These are phyloP conservation scores for Argyresthia albistria DNA, from an alignment of 2,888 invertebrate species.

Conservation along the genomic window DNA sequence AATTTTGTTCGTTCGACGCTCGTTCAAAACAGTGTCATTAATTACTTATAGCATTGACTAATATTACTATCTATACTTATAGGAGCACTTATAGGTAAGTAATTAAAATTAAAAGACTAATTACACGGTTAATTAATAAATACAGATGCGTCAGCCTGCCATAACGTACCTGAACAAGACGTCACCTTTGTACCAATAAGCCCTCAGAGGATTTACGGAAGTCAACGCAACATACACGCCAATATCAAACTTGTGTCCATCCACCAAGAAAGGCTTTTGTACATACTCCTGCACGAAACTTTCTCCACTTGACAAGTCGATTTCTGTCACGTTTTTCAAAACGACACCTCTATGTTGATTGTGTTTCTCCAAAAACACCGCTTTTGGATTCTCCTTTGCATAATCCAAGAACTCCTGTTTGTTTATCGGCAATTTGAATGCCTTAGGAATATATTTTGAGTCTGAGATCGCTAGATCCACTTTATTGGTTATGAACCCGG, in stretches of 20 bases:
- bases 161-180: slow-evolving; percentile 82
- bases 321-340: slow-evolving; percentile 78
- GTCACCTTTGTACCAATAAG: slow-evolving; percentile 92
- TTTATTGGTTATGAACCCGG: slow-evolving; percentile 94
- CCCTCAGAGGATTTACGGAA: slow-evolving; percentile 90
- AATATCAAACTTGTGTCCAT: slow-evolving; percentile 96
- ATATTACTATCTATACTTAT: no score
- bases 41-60: no score
- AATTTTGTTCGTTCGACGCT: no score
- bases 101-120: no score
- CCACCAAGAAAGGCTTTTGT: slow-evolving; percentile 89
- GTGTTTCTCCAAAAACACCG: slow-evolving; percentile 91
- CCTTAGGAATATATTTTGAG: slow-evolving; percentile 86
- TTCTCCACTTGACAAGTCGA: slow-evolving; percentile 79
- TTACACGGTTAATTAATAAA: slow-evolving; percentile 9
- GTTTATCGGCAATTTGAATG: slow-evolving; percentile 88
- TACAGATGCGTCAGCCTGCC: not conserved
- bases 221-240: slow-evolving; percentile 95
- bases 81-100: no score
- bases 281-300: slow-evolving; percentile 95
- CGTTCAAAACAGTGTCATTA: no score
- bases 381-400: slow-evolving; percentile 75
- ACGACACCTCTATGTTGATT: slow-evolving; percentile 92
- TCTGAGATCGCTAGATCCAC: slow-evolving; percentile 85
- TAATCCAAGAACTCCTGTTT: slow-evolving; percentile 80